Evolutionary conservation across 1,140 invertebrate species (phyloP), one percentile per base, ranked within the genome.

Genomic region (Galleria mellonella): DNA sequence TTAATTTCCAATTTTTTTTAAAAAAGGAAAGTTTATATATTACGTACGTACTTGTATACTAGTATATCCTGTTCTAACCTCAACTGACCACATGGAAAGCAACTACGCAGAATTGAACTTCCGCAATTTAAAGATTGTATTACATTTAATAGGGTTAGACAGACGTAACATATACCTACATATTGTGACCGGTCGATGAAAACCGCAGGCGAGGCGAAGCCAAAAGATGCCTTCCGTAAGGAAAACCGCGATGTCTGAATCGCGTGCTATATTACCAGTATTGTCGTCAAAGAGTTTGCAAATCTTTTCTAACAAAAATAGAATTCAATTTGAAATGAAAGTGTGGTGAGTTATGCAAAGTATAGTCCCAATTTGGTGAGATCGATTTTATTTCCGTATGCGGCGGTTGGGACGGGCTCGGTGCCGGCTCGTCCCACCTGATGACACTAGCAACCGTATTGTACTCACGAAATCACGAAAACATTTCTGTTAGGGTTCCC

Each of bases 381-480:
- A 41, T 41, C 39, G 41, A 43, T 43, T 43, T 33, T 32, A 11
- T 43, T 23, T 23, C 17, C 17, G 17, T 23, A 23, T 23, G 17
- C 17, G 17, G 17, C 17, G 10, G 7, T 33, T 10, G 12, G 13
- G 31, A 8, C 14, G 9, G 7, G 11, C 41, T 9, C 38, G 9
- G 41, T 43, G 41, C 31, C 41, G 13, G 39, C 12, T 12, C 15
- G 41, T 43, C 41, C 41, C 41, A n/a, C 9, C 41, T 27, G 41
- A 23, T 33, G 35, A 12, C 2, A 13, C 12, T 15, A 11, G 10
- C 35, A n/a, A 12, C 7, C 14, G 15, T 17, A 37, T 37, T 37
- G 14, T 23, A 17, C 35, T 17, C 35, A 37, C 35, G 35, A 23
- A 23, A 23, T 6, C n/a, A n/a, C n/a, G n/a, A 9, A 37, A 37